Evolutionary conservation across 2,113 vertebrate species (phyloP), one percentile per base, ranked within the genome.

Genomic region (Neolamprologus variostigma): DNA sequence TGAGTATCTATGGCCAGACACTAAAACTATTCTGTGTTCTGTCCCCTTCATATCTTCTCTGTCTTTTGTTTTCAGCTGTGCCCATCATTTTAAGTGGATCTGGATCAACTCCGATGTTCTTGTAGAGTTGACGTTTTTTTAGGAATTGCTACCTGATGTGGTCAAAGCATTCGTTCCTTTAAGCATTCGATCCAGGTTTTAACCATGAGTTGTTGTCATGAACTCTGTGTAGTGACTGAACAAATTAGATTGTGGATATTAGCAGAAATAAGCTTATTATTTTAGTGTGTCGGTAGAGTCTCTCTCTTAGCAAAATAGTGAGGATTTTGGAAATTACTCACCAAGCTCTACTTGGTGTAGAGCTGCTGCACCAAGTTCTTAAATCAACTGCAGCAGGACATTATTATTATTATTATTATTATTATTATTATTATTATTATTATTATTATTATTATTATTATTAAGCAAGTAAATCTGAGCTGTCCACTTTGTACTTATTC

Each of bases 351-450:
- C n/a, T 12, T 21, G 51, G 19, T 54, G n/a, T 54, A 12, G 51
- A 54, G n/a, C 51, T 53, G 51, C n/a, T 54, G 51, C n/a, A 54
- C n/a, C 51, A 21, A 54, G 6, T 54, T 54, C 51, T 54, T 11
- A 54, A 54, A 54, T 54, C 51, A 54, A 11, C n/a, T 54, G 51
- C n/a, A 0, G n/a, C 51, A 54, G 0, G 50, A 53, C 19, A n/a
- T n/a, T n/a, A n/a, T n/a, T n/a, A n/a, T n/a, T 51, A 5, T 16
- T 47, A 47, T 51, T 19, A 19, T 50, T 42, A 42, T 40, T 40
- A 12, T 26, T 42, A 11, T 11, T 47, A 47, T 42, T 42, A 3
- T 45, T 14, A 6, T 45, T 47, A 16, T 17, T 47, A 8, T 50
- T 17, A 50, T 50, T 50, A 17, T 16, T 19, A 50, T 50, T 17